Base-by-base conservation (phyloP, 2,113 vertebrate species). In the Colaptes auratus region DNA sequence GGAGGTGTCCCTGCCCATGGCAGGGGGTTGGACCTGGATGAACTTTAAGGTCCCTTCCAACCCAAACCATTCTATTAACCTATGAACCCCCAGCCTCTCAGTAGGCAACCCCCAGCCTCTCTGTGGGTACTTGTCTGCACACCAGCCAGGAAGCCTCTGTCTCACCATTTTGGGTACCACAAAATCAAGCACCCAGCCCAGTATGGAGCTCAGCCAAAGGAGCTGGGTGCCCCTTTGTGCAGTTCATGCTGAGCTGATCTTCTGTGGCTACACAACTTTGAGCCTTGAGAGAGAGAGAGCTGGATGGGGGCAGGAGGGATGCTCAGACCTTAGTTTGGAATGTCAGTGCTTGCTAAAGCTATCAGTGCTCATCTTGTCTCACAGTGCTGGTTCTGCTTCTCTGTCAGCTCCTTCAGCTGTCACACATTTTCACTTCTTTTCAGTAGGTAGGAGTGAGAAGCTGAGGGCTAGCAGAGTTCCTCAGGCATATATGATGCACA, bases 371-470 rank as follows among this genome's bases (percentile, higher is more conserved):
- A 13, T 91, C 88, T 83, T 44, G 36, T 48, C 30, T 28, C 15
- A 12, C 42, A 33, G 70, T 69, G 91, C 59, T 36, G 82, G n/a
- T 30, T 35, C 9, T 33, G 81, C 72, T 87, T 64, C 65, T 30
- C 95, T 96, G 87, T 76, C 95, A 86, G 56, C 60, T 82, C 89
- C 82, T 88, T 83, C 91, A 67, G 36, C 89, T 95, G 91, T 74
- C 94, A 89, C 89, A 89, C 70, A 64, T 94, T 81, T 92, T 80
- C 79, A 70, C 88, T 88, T 78, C 61, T 95, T 86, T 92, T 65
- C 75, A 17, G 87, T 77, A 73, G 93, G 94, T 90, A 90, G 94
- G 89, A 96, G 94, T 92, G 93, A 95, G 93, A 92, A 95, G 85
- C 85, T 90, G 89, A 95, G 93, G 94, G 91, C 84, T 74, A 90